Evolutionary conservation across 1,140 invertebrate genomes (phyloP).

Genomic region (Saccostrea echinata): DNA sequence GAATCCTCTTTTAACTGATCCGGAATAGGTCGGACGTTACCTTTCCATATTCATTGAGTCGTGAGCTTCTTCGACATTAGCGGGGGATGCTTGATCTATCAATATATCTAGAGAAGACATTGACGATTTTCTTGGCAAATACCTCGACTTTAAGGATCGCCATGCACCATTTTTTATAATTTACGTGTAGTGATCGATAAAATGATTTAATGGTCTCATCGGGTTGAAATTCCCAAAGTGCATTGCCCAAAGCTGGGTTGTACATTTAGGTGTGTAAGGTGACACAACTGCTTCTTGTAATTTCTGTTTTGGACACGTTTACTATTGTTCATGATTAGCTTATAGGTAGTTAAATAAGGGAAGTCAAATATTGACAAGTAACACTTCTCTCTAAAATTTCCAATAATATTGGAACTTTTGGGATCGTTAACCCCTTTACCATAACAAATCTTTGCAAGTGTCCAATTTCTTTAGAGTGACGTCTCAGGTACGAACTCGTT

Average conservation of each 20-base stretch:
- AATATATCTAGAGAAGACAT: background rate
- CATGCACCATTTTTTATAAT: constrained; percentile 4
- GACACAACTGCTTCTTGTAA: background rate
- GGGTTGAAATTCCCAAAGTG: constrained; percentile 19
- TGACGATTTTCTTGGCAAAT: constrained; percentile 16
- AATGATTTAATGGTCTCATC: background rate
- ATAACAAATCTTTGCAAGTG: background rate
- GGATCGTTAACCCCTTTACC: constrained; percentile 1
- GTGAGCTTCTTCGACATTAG: background rate
- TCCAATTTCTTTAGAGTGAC: background rate
- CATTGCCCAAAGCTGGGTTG: constrained; percentile 16
- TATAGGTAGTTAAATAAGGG: background rate
- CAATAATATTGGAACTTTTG: background rate
- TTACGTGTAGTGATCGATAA: background rate
- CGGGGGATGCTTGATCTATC: background rate
- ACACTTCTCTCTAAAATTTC: background rate
- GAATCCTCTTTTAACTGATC: constrained; percentile 24
- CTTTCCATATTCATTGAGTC: constrained; percentile 7
- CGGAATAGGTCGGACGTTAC: constrained; percentile 29
- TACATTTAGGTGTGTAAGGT: background rate
- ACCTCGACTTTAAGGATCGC: background rate
- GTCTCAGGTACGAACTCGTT: background rate
- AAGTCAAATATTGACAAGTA: constrained; percentile 33
- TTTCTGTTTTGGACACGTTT: constrained; percentile 14
- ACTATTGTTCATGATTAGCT: background rate